Evolutionary conservation across 2,888 invertebrate species (phyloP).

Genomic region (Orgyia antiqua): DNA sequence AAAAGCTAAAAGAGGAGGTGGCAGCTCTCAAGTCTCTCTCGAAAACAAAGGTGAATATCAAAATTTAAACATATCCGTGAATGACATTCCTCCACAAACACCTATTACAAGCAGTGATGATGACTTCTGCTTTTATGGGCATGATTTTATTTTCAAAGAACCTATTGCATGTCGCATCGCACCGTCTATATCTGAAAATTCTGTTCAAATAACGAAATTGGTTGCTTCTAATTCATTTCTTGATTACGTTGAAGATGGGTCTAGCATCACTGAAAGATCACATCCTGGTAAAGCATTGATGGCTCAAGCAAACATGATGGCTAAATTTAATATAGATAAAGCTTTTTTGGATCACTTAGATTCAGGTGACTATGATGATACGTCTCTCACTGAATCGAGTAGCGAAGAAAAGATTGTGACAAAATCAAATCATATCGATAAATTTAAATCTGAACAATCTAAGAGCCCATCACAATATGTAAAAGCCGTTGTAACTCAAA

Average conservation of each 20-base stretch:
- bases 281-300: constrained; percentile 52
- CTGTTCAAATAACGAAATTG: constrained; percentile 53
- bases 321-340: constrained; percentile 62
- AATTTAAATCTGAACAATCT: constrained; percentile 30
- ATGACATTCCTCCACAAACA: constrained; percentile 58
- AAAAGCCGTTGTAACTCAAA: constrained; percentile 43
- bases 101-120: constrained; percentile 67
- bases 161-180: constrained; percentile 59
- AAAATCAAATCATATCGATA: constrained; percentile 20
- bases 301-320: constrained; percentile 68
- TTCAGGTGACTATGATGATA: constrained; percentile 60
- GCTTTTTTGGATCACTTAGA: constrained; percentile 61
- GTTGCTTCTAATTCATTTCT: constrained; percentile 59
- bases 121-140: constrained; percentile 65
- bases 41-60: constrained; percentile 73
- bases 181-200: constrained; percentile 58
- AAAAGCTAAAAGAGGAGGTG: constrained; percentile 78
- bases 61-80: constrained; percentile 54
- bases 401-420: constrained; percentile 56
- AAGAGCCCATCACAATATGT: constrained; percentile 51
- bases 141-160: constrained; percentile 64
- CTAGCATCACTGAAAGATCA: constrained; percentile 56
- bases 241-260: constrained; percentile 57
- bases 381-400: constrained; percentile 62
- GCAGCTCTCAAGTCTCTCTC: constrained; percentile 56